Evolutionary conservation across 2,888 invertebrate species (phyloP).

Genomic region (Temnothorax ravouxi): DNA sequence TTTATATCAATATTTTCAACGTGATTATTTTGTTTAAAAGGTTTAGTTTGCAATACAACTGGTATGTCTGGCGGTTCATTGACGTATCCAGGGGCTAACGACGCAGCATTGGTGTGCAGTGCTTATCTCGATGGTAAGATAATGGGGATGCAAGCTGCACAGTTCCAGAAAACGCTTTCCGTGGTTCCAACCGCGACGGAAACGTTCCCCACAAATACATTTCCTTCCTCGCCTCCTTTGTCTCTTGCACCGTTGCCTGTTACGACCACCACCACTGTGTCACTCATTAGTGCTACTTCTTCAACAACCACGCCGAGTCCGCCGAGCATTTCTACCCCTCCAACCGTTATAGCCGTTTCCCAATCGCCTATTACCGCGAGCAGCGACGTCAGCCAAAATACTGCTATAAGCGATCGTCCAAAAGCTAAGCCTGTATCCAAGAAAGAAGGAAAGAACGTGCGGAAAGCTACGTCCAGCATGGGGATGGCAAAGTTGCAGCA

Average conservation of each 20-base stretch:
- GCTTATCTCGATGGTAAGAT: slow-evolving; percentile 85
- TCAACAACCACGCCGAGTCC: slow-evolving; percentile 76
- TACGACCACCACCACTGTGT: slow-evolving; percentile 64
- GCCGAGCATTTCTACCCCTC: slow-evolving; percentile 76
- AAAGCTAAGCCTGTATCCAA: slow-evolving; percentile 94
- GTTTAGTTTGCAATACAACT: slow-evolving; percentile 84
- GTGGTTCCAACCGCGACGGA: slow-evolving; percentile 77
- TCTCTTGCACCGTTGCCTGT: slow-evolving; percentile 74
- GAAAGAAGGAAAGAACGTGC: slow-evolving; percentile 92
- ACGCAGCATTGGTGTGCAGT: slow-evolving; percentile 85
- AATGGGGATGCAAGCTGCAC: slow-evolving; percentile 66
- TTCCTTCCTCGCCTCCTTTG: slow-evolving; percentile 76
- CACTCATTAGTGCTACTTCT: slow-evolving; percentile 72
- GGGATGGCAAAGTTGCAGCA: slow-evolving; percentile 79
- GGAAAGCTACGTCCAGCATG: slow-evolving; percentile 87
- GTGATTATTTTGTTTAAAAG: slow-evolving; percentile 76
- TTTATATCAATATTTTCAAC: slow-evolving; percentile 16
- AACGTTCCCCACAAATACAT: slow-evolving; percentile 76
- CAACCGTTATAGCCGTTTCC: slow-evolving; percentile 78
- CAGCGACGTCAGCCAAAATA: slow-evolving; percentile 89
- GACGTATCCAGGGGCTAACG: slow-evolving; percentile 84
- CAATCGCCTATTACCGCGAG: slow-evolving; percentile 87
- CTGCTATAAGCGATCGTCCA: slow-evolving; percentile 94
- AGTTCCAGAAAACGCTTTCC: slow-evolving; percentile 67
- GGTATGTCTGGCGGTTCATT: slow-evolving; percentile 86